Evolutionary conservation across 2,113 vertebrate species (phyloP), one percentile per base, ranked within the genome.

Genomic region (Taurulus bubalis): DNA sequence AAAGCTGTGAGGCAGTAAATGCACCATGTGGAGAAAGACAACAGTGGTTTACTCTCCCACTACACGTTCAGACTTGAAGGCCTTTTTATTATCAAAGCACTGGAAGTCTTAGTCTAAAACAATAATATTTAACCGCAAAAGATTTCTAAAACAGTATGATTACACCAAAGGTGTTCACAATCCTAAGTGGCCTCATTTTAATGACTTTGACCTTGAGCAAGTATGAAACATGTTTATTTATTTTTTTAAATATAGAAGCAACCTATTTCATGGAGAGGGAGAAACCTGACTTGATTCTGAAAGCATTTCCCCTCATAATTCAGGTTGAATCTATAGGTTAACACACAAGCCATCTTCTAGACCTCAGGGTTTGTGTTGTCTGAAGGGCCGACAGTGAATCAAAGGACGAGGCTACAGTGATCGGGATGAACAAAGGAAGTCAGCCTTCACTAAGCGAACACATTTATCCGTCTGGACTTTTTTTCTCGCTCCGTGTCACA

Each of bases 391-490:
- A 55, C 71, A 34, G n/a, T 18, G 42, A 53, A 66, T 53, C n/a
- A 76, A 32, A 47, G 22, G 30, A 30, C 18, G 14, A 69, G 49
- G 36, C 63, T 22, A 32, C 49, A 66, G 62, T 49, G 56, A 66
- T 84, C 12, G 49, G 55, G 28, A 49, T 49, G 30, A 40, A 38
- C n/a, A 72, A 42, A 82, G 53, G 53, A 71, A 49, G 58, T 78
- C 36, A 34, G 40, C 16, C n/a, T 60, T 55, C 71, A 71, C 60
- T 28, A 28, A 45, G 24, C n/a, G n/a, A 66, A 56, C 64, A 34
- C 66, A 69, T 80, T 79, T 49, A 66, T 77, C 76, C 36, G 47
- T 62, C 42, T 72, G 68, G 32, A 32, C 58, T 79, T 42, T 79
- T 85, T 87, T 63, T 66, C 71, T 64, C 15, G 0, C 22, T 56